Evolutionary conservation across 2,113 vertebrate species (phyloP), one percentile per base, ranked within the genome.

Genomic region (Bolborhynchus lineola): DNA sequence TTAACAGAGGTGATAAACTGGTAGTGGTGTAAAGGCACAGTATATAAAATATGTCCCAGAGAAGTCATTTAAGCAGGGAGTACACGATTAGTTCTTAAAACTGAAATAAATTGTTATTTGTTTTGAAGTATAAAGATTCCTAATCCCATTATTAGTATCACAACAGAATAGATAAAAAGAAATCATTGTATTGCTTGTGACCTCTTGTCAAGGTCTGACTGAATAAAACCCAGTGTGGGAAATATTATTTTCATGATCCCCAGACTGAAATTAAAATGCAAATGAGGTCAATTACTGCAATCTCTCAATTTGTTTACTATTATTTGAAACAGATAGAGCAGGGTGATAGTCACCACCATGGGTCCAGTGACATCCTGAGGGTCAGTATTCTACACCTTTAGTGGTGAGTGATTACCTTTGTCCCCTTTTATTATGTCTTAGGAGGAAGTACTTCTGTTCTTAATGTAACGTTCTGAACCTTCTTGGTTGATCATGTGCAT

Each of bases 61-160:
- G 24, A 47, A 75, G 35, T 55, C 8, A 46, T 50, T 72, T 42
- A 62, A 82, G 13, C 24, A 28, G n/a, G 28, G 13, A 33, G 5
- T 33, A 18, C 3, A 24, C 6, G 4, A 9, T 31, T 67, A 82
- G 18, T 37, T 91, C 16, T 33, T 72, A 46, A 79, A 86, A 64
- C 11, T 53, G n/a, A 55, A 83, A 42, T 53, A 11, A n/a, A 13
- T 21, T 11, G 3, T 0, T 1, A 5, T 16, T 68, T 55, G 2
- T 28, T 69, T 74, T 57, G 33, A 52, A 33, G 11, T 8, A 37
- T 33, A 11, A 64, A 26, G 8, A 18, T 69, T 69, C 13, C 44
- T 64, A 59, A 33, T 39, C 21, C 31, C 9, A 23, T 50, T 62
- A 65, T 14, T 6, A 65, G 6, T 12, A 23, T 24, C 0, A 1